Percentiles rank a stretch among this genome's conserved stretches.
Evolutionary conservation across 2,113 vertebrate genomes (phyloP).

Genomic region (Forbesichthys papilliferus): DNA sequence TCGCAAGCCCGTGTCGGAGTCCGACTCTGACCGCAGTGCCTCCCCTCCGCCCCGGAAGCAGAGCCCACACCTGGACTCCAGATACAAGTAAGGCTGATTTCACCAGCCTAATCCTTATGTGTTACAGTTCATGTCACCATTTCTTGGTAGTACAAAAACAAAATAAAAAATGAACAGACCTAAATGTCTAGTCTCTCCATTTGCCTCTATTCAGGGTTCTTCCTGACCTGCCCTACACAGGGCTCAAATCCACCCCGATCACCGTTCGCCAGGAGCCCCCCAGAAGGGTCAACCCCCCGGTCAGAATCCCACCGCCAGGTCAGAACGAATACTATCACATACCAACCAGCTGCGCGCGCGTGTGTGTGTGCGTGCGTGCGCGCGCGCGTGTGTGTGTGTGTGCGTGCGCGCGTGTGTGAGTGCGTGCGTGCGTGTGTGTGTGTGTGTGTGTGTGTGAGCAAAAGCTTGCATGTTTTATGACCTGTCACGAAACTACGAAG

Average conservation of each 20-base stretch:
- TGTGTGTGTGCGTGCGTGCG: too few species aligned
- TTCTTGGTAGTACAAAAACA: too few species aligned
- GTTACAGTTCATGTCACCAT: neutral
- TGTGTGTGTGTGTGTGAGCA: too few species aligned
- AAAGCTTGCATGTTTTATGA: too few species aligned
- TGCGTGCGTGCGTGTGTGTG: too few species aligned
- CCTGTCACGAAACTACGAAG: too few species aligned
- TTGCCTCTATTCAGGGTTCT: constrained; percentile 62
- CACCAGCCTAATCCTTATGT: neutral
- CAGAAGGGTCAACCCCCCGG: constrained; percentile 63
- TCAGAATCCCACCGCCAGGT: constrained; percentile 71
- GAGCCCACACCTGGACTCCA: constrained; percentile 57
- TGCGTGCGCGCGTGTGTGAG: too few species aligned
- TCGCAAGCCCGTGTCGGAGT: constrained; percentile 71
- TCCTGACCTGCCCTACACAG: constrained; percentile 59
- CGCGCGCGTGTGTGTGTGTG: too few species aligned
- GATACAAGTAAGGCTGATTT: constrained; percentile 72
- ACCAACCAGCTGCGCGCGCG: too few species aligned
- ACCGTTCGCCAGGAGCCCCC: constrained; percentile 55
- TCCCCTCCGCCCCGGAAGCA: constrained; percentile 56
- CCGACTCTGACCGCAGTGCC: constrained; percentile 72
- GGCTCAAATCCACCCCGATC: constrained; percentile 57
- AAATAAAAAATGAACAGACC: too few species aligned
- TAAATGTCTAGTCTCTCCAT: neutral
- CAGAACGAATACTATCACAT: neutral